Percentiles rank a stretch among this genome's conserved stretches.
Conservation (phyloP, 2,113 vertebrate genomes). For the Ctenodactylus gundi region DNA sequence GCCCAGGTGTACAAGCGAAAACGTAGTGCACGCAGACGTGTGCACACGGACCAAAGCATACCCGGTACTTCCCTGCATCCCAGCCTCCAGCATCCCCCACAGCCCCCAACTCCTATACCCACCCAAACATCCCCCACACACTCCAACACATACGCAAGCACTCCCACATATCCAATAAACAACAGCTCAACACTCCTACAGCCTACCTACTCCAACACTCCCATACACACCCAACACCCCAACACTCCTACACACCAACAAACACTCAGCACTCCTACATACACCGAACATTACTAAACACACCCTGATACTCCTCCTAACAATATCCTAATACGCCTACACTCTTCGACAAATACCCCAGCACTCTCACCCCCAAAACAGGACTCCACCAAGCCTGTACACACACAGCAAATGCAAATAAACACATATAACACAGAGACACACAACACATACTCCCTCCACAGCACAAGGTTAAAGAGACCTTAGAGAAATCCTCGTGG, state of each 20-base stretch:
- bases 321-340: background rate
- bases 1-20: too few species aligned
- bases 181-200: too few species aligned
- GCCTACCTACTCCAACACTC: background rate
- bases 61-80: background rate
- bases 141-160: background rate
- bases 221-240: background rate
- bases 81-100: background rate
- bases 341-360: background rate
- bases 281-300: too few species aligned
- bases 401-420: background rate
- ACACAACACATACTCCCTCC: background rate
- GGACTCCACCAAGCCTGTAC: background rate
- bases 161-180: too few species aligned
- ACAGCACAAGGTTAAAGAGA: background rate
- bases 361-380: too few species aligned
- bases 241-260: background rate
- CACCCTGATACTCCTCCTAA: too few species aligned
- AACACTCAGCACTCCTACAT: background rate
- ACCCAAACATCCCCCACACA: background rate
- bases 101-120: background rate
- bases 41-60: background rate
- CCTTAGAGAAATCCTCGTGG: background rate
- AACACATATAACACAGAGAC: too few species aligned
- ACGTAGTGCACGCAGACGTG: rapidly evolving